These are phyloP conservation scores for Scaptomyza tumidula DNA, from an alignment of 2,888 invertebrate genomes.

Conservation along the genomic window DNA sequence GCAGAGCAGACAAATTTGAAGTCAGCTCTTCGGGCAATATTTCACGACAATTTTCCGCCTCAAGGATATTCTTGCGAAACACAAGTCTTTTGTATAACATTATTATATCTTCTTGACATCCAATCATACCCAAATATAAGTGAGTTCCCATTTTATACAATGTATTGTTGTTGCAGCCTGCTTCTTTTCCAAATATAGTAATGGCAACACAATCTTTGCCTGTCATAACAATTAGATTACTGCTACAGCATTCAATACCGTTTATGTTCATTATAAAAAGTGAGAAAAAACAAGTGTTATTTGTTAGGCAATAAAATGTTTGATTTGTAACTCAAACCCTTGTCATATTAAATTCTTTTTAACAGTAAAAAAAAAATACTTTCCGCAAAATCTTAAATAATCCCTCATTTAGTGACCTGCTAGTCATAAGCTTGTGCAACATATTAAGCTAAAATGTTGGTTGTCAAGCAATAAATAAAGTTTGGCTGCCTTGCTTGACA, in stretches of 20 bases:
- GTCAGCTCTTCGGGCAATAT: constrained; percentile 93
- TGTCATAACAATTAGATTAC: constrained; percentile 98
- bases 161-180: constrained; percentile 95
- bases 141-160: constrained; percentile 97
- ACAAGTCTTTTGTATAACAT: constrained; percentile 95
- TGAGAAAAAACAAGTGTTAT: too few relatives aligned
- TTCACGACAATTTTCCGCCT: constrained; percentile 94
- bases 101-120: constrained; percentile 97
- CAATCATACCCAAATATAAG: constrained; percentile 94
- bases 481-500: constrained; percentile 18
- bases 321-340: background rate
- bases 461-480: constrained; percentile 30
- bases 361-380: background rate
- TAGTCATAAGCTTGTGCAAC: constrained; percentile 19
- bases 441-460: constrained; percentile 1
- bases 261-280: background rate
- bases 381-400: background rate
- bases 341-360: too few relatives aligned
- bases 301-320: background rate
- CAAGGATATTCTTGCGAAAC: constrained; percentile 95
- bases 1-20: constrained; percentile 89
- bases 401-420: constrained; percentile 1
- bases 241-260: constrained; percentile 87
- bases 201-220: constrained; percentile 99
- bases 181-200: constrained; percentile 96